Conservation (phyloP, 2,797 vertebrate genomes). For the Mergus octosetaceus region DNA sequence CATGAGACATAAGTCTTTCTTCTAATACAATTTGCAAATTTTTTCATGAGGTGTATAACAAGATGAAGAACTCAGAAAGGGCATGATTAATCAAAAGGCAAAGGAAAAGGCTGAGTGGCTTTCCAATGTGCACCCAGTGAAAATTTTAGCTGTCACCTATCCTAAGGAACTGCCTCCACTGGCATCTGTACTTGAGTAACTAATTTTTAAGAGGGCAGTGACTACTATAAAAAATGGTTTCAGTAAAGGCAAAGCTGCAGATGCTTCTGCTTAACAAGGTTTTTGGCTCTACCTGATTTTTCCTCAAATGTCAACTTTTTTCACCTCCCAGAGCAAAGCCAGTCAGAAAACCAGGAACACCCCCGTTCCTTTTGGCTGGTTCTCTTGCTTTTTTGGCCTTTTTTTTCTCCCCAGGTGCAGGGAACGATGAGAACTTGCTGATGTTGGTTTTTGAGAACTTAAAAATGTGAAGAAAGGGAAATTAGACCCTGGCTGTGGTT, state of each 20-base stretch:
- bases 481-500: slow-evolving; percentile 65
- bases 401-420: slow-evolving; percentile 57
- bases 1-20: background rate
- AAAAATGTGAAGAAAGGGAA: slow-evolving; percentile 74
- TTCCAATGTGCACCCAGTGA: background rate
- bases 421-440: slow-evolving; percentile 71
- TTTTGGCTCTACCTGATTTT: background rate
- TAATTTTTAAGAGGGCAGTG: background rate
- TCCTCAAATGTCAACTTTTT: background rate
- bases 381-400: slow-evolving; percentile 34
- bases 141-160: background rate
- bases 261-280: background rate
- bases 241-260: background rate
- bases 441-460: slow-evolving; percentile 56
- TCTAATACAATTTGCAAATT: background rate
- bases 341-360: background rate
- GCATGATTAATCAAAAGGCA: background rate
- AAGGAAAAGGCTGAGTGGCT: background rate
- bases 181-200: background rate
- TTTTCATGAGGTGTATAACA: background rate
- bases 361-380: slow-evolving; percentile 7
- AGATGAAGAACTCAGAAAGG: background rate
- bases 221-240: background rate
- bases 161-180: background rate
- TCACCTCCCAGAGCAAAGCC: background rate